Evolutionary conservation across 2,888 invertebrate species (phyloP).

Genomic region (Molanna angustata): DNA sequence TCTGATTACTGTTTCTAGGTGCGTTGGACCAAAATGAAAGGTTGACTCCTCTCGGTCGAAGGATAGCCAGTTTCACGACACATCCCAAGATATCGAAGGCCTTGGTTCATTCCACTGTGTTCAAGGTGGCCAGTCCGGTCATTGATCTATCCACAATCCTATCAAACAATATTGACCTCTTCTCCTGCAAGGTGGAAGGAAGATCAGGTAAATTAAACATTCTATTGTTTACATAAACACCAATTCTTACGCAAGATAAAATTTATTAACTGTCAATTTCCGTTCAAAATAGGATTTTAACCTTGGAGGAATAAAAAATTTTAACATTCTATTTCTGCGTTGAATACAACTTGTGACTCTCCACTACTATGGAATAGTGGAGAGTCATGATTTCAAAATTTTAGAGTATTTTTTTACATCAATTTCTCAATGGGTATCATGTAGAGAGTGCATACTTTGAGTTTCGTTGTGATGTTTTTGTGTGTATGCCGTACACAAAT

Average conservation of each 20-base stretch:
- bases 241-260: neutral
- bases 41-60: constrained; percentile 61
- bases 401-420: too few species aligned
- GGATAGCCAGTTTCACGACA: constrained; percentile 53
- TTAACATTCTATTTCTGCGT: too few species aligned
- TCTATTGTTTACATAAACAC: neutral
- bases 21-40: constrained; percentile 58
- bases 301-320: too few species aligned
- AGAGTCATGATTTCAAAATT: too few species aligned
- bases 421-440: too few species aligned
- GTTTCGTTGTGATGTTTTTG: too few species aligned
- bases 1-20: constrained; percentile 42
- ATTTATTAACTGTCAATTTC: too few species aligned
- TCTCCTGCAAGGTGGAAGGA: constrained; percentile 48
- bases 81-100: constrained; percentile 62
- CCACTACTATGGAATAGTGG: too few species aligned
- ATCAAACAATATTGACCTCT: constrained; percentile 54
- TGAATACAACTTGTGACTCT: too few species aligned
- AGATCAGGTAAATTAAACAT: neutral
- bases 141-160: constrained; percentile 48
- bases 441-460: too few species aligned
- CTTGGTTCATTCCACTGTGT: constrained; percentile 56
- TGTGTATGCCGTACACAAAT: too few species aligned
- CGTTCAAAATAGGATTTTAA: too few species aligned
- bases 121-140: constrained; percentile 55